Evolutionary conservation across 35 echinoderm and acorn worm species (phyloP).

Genomic region (Amphiura filiformis): DNA sequence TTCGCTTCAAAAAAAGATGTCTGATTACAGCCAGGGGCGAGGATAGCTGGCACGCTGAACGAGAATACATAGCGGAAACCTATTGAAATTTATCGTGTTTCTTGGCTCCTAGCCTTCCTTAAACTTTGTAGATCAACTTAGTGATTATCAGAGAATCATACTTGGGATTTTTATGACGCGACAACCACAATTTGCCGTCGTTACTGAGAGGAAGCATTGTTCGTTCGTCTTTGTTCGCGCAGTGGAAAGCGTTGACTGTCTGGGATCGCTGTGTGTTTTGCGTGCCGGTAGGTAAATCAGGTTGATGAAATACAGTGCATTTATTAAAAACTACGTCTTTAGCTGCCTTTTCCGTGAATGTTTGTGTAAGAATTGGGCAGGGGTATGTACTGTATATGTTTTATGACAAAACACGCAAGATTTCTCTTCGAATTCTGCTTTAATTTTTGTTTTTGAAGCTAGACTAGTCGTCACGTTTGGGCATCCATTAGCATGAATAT

Average conservation of each 20-base stretch:
- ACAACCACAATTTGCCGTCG: conserved; percentile 9
- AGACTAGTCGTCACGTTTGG: conserved; percentile 20
- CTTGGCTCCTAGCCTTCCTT: background rate
- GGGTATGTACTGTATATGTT: background rate
- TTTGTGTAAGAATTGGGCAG: conserved; percentile 9
- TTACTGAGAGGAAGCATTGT: conserved; percentile 58
- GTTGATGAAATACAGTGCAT: background rate
- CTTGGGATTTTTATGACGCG: conserved; percentile 51
- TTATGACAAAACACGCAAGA: background rate
- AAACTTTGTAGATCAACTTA: conserved; percentile 27
- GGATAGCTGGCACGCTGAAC: conserved; percentile 11
- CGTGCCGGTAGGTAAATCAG: conserved; percentile 1
- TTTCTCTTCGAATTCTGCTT: background rate
- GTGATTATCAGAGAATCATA: conserved; percentile 38
- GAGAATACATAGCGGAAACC: conserved; percentile 20
- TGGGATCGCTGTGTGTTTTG: conserved; percentile 26
- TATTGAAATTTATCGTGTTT: conserved; percentile 22
- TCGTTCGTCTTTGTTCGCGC: conserved; percentile 67
- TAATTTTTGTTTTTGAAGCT: background rate
- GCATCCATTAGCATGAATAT: conserved; percentile 11
- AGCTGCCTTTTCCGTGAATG: background rate
- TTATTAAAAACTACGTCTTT: background rate
- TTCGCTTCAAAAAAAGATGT: conserved; percentile 63
- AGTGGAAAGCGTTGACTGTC: conserved; percentile 19
- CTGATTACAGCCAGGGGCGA: conserved; percentile 39